These are phyloP conservation scores for Onthophagus sagittarius DNA, from an alignment of 2,888 invertebrate genomes.

Conservation along the genomic window DNA sequence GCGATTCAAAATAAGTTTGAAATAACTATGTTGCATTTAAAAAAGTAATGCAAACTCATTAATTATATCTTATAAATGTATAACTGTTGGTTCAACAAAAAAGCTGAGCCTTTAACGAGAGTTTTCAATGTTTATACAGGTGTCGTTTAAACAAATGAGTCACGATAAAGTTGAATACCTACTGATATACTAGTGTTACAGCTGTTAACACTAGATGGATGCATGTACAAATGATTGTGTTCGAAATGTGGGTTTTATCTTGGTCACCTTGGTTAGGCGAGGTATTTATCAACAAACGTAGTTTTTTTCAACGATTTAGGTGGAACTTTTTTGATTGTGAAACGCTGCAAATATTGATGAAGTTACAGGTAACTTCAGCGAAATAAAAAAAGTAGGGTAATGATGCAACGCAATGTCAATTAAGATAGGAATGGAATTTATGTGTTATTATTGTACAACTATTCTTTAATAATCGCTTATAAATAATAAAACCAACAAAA, in stretches of 20 bases:
- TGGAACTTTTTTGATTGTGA: background rate
- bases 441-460: background rate
- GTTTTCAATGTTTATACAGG: slow-evolving; percentile 6
- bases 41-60: background rate
- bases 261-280: background rate
- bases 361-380: background rate
- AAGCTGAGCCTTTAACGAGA: slow-evolving; percentile 1
- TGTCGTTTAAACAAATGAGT: slow-evolving; percentile 3
- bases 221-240: background rate
- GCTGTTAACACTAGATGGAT: background rate
- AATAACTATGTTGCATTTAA: no score
- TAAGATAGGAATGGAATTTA: background rate
- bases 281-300: background rate
- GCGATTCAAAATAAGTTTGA: no score
- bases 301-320: background rate
- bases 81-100: background rate
- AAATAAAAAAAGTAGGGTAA: background rate
- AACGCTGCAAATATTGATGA: background rate
- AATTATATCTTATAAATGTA: background rate
- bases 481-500: background rate
- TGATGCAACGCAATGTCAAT: background rate
- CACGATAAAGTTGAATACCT: background rate
- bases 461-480: no score
- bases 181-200: background rate
- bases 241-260: background rate